These are phyloP conservation scores for Pagrus major DNA, from an alignment of 2,113 vertebrate genomes.

Conservation along the genomic window DNA sequence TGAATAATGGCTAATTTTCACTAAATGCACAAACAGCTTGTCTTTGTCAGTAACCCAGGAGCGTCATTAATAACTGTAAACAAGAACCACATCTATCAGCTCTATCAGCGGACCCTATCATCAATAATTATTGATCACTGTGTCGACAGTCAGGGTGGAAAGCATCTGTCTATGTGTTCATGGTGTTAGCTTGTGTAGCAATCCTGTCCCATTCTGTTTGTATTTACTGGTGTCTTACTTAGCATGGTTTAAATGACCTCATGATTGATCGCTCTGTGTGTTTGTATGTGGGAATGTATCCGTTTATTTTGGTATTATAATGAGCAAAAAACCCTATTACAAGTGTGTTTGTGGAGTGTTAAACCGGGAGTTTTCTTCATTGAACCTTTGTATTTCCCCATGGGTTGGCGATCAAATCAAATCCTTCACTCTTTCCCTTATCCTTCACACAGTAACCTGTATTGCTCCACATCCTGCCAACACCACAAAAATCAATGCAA, in stretches of 20 bases:
- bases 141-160: conserved; percentile 31
- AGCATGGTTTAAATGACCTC: conserved; percentile 28
- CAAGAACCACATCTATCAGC: conserved; percentile 41
- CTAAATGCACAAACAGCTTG: conserved; percentile 21
- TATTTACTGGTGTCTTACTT: conserved; percentile 29
- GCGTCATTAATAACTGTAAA: conserved; percentile 66
- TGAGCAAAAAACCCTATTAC: neutral
- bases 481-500: conserved; percentile 34
- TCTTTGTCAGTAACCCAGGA: conserved; percentile 38
- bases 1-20: conserved; percentile 36
- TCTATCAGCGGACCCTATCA: conserved; percentile 29
- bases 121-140: conserved; percentile 64
- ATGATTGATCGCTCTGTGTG: conserved; percentile 12
- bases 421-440: conserved; percentile 10
- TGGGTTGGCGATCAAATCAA: conserved; percentile 13
- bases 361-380: conserved; percentile 36
- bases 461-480: conserved; percentile 29
- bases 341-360: conserved; percentile 21
- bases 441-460: conserved; percentile 16
- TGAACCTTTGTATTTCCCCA: conserved; percentile 11
- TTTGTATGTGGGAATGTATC: conserved; percentile 22
- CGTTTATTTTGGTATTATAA: neutral
- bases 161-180: conserved; percentile 39
- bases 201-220: conserved; percentile 7
- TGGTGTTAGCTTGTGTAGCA: conserved; percentile 18